Evolutionary conservation across 2,888 invertebrate genomes (phyloP).

Genomic region (Lasioglossum villosulum): DNA sequence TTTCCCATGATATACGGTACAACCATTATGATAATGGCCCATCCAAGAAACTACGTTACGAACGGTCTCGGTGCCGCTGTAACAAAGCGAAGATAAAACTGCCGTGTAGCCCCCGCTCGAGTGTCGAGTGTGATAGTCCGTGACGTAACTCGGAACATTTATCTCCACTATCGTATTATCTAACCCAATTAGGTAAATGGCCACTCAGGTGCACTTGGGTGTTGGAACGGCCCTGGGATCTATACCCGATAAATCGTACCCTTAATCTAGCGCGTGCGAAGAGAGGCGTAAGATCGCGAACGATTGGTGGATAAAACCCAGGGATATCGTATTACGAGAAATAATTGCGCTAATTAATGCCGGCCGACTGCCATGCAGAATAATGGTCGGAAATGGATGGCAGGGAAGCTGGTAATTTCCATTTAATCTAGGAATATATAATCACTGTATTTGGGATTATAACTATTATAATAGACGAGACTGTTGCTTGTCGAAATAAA

Average conservation of each 20-base stretch:
- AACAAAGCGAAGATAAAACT: slow-evolving; percentile 52
- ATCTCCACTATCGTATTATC: slow-evolving; percentile 51
- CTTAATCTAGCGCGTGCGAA: slow-evolving; percentile 27
- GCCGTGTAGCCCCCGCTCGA: slow-evolving; percentile 15
- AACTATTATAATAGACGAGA: not conserved
- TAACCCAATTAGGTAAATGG: slow-evolving; percentile 59
- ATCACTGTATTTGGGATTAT: not conserved
- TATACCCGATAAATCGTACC: slow-evolving; percentile 44
- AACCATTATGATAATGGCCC: slow-evolving; percentile 48
- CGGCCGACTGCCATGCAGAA: slow-evolving; percentile 39
- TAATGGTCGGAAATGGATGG: slow-evolving; percentile 16
- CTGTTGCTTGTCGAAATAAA: not conserved
- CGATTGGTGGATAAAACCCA: not conserved
- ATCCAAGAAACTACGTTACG: slow-evolving; percentile 26
- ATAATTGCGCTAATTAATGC: slow-evolving; percentile 72
- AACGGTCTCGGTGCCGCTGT: slow-evolving; percentile 17
- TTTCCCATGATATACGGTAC: slow-evolving; percentile 28
- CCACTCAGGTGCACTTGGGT: slow-evolving; percentile 32
- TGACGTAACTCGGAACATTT: slow-evolving; percentile 49
- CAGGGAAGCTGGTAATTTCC: slow-evolving; percentile 76
- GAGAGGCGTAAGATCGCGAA: slow-evolving; percentile 8
- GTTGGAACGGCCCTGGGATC: slow-evolving; percentile 21
- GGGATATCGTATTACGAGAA: slow-evolving; percentile 44
- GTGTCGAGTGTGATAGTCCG: slow-evolving; percentile 42
- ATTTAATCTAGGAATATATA: slow-evolving; percentile 69